phyloP scores from a whole-genome alignment of 2,113 vertebrate genomes.

The Aptenodytes forsteri region DNA sequence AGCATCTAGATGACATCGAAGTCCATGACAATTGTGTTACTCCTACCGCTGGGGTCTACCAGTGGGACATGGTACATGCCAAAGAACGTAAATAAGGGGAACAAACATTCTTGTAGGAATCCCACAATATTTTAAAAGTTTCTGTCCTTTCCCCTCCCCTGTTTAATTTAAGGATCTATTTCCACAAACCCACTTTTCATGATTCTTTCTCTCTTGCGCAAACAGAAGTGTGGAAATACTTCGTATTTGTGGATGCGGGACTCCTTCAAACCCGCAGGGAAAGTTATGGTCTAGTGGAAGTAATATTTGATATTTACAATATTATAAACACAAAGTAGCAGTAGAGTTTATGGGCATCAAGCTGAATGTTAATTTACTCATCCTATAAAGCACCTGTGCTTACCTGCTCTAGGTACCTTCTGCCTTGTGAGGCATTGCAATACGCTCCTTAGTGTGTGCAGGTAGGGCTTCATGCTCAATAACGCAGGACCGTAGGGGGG shows the following conservation, averaged over 20 bases:
- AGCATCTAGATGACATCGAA: not conserved
- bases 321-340: not conserved
- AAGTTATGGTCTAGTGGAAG: not conserved
- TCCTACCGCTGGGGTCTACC: not conserved
- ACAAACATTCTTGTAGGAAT: rapidly evolving
- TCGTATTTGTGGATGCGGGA: not conserved
- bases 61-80: not conserved
- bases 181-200: not conserved
- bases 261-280: not conserved
- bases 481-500: too few relatives aligned
- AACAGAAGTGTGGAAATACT: not conserved
- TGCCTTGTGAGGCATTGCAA: not conserved
- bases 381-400: not conserved
- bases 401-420: rapidly evolving
- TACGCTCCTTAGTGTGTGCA: rapidly evolving
- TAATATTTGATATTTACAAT: not conserved
- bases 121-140: not conserved
- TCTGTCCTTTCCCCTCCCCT: not conserved
- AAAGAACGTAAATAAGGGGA: not conserved
- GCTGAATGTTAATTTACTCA: not conserved
- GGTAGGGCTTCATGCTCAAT: not conserved
- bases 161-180: not conserved
- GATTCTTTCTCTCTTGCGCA: not conserved
- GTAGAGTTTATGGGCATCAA: not conserved
- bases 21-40: rapidly evolving